phyloP scores from a whole-genome alignment of 2,888 invertebrate species.

The Ormyrus pomaceus region DNA sequence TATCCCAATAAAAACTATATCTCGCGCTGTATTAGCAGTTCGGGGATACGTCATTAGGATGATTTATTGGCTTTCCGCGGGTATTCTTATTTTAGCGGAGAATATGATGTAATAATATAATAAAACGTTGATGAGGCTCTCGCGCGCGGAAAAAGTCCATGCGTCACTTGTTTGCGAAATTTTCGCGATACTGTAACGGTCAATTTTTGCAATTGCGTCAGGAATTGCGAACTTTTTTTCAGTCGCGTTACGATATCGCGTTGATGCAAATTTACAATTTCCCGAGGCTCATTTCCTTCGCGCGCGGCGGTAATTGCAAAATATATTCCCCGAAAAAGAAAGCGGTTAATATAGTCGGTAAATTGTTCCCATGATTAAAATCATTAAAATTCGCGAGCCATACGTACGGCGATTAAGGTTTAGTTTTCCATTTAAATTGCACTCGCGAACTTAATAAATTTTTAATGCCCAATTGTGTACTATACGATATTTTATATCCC shows the following conservation, averaged over 20 bases:
- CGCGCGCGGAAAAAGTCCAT: neutral
- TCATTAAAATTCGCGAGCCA: too few relatives aligned
- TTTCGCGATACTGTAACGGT: neutral
- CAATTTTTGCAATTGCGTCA: neutral
- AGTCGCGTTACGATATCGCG: neutral
- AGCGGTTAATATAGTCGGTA: neutral
- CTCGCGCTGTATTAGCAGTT: neutral
- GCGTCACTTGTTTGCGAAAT: neutral
- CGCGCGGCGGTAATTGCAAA: neutral
- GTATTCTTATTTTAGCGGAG: too few relatives aligned
- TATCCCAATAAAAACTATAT: conserved; percentile 5
- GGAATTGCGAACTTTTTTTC: conserved; percentile 1
- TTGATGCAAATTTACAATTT: neutral
- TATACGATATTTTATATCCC: too few relatives aligned
- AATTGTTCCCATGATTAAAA: too few relatives aligned
- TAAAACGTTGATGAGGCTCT: neutral
- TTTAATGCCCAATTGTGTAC: too few relatives aligned
- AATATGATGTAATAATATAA: neutral
- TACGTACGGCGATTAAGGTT: too few relatives aligned
- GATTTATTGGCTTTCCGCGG: too few relatives aligned
- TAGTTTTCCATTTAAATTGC: too few relatives aligned
- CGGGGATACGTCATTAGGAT: too few relatives aligned
- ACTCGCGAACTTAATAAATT: too few relatives aligned
- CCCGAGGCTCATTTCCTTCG: conserved; percentile 1
- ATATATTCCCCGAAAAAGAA: neutral